Evolutionary conservation across 2,888 invertebrate species (phyloP).

Genomic region (Vanessa cardui): DNA sequence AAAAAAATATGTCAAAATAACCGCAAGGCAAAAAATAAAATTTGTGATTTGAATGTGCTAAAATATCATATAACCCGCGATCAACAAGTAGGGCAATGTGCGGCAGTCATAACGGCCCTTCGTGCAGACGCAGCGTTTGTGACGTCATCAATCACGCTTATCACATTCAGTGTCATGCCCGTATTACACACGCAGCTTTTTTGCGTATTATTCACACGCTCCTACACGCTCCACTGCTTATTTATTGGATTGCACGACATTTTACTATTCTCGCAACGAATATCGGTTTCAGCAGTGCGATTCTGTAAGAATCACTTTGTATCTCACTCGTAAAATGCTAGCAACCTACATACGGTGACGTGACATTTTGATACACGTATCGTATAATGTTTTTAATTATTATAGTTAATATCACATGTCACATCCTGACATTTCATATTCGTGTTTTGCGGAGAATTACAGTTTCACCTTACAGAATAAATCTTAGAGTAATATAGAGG

Average conservation of each 20-base stretch:
- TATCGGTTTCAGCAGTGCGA: not conserved
- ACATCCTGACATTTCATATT: too few species aligned
- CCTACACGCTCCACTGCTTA: constrained; percentile 19
- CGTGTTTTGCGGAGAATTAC: too few species aligned
- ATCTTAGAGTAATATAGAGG: too few species aligned
- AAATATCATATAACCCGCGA: constrained; percentile 26
- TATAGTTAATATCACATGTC: too few species aligned
- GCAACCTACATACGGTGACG: too few species aligned
- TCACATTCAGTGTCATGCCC: constrained; percentile 51
- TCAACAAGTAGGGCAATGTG: constrained; percentile 47
- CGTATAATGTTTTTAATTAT: too few species aligned
- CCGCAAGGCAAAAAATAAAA: not conserved
- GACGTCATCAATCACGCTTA: constrained; percentile 79
- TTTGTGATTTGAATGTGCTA: not conserved
- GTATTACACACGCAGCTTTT: constrained; percentile 34
- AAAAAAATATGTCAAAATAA: too few species aligned
- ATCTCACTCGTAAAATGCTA: too few species aligned
- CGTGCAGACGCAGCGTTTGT: constrained; percentile 49
- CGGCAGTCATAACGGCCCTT: constrained; percentile 32
- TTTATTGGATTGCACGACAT: constrained; percentile 17
- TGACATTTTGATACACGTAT: too few species aligned
- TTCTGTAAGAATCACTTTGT: too few species aligned
- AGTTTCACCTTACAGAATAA: too few species aligned
- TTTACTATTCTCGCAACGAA: constrained; percentile 7
- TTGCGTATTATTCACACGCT: constrained; percentile 22